A percentile compares a stretch with the other conserved stretches of the same genome.
Evolutionary conservation across 35 echinoderm and acorn worm species (phyloP).

Genomic region (Chiridota heheva): DNA sequence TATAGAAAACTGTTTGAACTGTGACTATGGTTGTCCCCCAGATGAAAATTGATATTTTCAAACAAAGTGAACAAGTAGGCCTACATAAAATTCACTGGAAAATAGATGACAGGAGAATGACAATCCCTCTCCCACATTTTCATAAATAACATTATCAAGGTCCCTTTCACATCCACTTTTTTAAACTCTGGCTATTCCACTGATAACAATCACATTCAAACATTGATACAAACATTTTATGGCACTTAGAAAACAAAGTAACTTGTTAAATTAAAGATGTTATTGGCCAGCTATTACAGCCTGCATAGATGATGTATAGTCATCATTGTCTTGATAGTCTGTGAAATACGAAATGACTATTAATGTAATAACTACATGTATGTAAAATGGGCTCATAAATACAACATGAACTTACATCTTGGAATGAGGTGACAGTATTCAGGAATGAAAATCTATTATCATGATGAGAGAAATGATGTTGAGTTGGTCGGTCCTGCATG

Average conservation of each 20-base stretch:
- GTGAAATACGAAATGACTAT: background rate
- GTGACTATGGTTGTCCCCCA: too few species aligned
- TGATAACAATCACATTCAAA: too few species aligned
- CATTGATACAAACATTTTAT: too few species aligned
- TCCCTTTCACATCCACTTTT: too few species aligned
- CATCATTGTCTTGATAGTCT: background rate
- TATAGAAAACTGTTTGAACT: too few species aligned
- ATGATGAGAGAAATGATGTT: constrained; percentile 93
- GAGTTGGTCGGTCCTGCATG: constrained; percentile 73
- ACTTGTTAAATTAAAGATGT: background rate
- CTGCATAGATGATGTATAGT: background rate
- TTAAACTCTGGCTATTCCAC: too few species aligned
- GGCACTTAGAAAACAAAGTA: background rate
- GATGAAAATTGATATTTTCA: too few species aligned
- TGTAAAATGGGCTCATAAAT: background rate
- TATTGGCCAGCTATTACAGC: background rate
- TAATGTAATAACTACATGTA: background rate
- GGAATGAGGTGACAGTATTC: constrained; percentile 90
- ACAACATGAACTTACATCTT: constrained; percentile 77
- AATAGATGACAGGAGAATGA: too few species aligned
- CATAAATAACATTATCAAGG: too few species aligned
- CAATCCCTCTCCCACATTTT: too few species aligned
- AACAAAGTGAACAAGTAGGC: too few species aligned
- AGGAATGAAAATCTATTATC: constrained; percentile 98
- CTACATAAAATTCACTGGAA: too few species aligned